Evolutionary conservation across 2,797 vertebrate species (phyloP), one percentile per base, ranked within the genome.

Genomic region (Gallirallus australis): DNA sequence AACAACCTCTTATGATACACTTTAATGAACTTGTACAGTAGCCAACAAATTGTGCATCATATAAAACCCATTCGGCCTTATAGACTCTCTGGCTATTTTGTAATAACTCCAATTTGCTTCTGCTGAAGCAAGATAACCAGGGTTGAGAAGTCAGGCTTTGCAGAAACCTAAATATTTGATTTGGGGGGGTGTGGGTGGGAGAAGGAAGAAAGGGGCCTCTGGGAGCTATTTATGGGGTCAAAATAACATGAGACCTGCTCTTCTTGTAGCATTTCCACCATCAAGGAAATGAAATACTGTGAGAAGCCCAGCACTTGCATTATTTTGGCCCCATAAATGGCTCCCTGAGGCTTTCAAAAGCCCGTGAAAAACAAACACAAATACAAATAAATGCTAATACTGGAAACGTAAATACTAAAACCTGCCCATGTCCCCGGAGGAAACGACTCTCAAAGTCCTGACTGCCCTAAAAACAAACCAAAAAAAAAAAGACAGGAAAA

Each of bases 121-220:
- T 97, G 96, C 94, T 94, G 96, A 96, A 96, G 96, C 91, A 96
- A 97, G 95, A 97, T 96, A 97, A 95, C 94, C 90, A 92, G 83
- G 88, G 95, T 92, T 96, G 96, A 93, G 96, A 94, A 93, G 93
- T 94, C 95, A 95, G 95, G 85, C 94, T 94, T 72, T 95, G 91
- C 93, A 97, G 95, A 95, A 96, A 96, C 94, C 96, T 97, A 97
- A 97, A 97, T 96, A 97, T 97, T 97, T 97, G 94, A 96, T 97
- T 24, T 93, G 86, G 94, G 90, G 90, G 65, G 75, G 93, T 81
- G 94, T 66, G 96, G 96, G 90, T 93, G 94, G 96, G 94, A 95
- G 94, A 96, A 95, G 96, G 94, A 96, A 96, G 93, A 96, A 94
- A 95, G 90, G 89, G 93, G 90, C 96, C 96, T 93, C 96, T 93